Evolutionary conservation across 2,113 vertebrate genomes (phyloP).

Genomic region (Trogon melanurus): DNA sequence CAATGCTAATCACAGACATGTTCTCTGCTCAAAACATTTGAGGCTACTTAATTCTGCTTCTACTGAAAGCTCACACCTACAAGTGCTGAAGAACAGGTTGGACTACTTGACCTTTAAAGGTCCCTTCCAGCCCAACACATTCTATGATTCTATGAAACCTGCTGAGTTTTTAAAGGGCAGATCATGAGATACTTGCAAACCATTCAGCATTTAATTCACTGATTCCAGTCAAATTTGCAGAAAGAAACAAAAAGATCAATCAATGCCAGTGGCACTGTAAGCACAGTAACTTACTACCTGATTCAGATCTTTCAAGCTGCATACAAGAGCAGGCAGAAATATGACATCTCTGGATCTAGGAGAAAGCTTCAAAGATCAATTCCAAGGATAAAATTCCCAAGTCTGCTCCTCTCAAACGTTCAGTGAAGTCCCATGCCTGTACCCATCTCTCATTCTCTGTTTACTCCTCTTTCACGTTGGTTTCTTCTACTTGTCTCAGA

Average conservation of each 20-base stretch:
- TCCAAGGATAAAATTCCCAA: not conserved
- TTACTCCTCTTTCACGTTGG: slow-evolving; percentile 7
- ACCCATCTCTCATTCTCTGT: not conserved
- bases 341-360: not conserved
- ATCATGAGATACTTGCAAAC: not conserved
- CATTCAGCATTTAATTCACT: not conserved
- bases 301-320: slow-evolving; percentile 13
- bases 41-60: not conserved
- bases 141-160: too few relatives aligned
- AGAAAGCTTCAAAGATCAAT: slow-evolving; percentile 24
- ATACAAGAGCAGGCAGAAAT: slow-evolving; percentile 15
- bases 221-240: not conserved
- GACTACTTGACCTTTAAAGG: too few relatives aligned
- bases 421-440: not conserved
- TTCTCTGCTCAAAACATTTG: not conserved
- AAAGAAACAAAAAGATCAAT: not conserved
- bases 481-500: slow-evolving; percentile 42
- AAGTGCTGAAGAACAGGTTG: not conserved
- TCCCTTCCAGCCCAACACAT: too few relatives aligned
- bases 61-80: not conserved
- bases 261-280: not conserved
- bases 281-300: slow-evolving; percentile 22
- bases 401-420: not conserved
- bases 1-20: not conserved
- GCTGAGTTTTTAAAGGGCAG: not conserved